These are phyloP conservation scores for Entomyzon cyanotis DNA, from an alignment of 2,113 vertebrate genomes.

Conservation along the genomic window DNA sequence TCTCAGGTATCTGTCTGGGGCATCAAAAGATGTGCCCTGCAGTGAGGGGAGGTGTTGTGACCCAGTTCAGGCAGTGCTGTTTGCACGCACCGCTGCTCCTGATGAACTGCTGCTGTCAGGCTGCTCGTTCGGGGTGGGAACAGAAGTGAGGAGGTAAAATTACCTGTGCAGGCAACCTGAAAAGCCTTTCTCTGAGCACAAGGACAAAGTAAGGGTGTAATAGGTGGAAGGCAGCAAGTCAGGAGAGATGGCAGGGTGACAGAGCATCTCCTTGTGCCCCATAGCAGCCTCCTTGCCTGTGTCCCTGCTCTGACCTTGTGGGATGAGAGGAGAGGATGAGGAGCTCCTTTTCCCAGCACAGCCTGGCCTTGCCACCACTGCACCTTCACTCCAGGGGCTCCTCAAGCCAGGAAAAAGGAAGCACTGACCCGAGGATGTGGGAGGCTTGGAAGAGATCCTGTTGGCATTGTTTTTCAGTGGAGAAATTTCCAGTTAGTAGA, in stretches of 20 bases:
- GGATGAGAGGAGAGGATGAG: background rate
- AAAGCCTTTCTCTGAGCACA: background rate
- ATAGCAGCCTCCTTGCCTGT: background rate
- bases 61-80: background rate
- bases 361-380: background rate
- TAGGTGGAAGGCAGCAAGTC: background rate
- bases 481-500: background rate
- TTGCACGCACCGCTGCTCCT: background rate
- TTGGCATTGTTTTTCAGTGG: background rate
- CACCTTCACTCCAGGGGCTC: accelerated
- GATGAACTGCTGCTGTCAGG: background rate
- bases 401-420: background rate
- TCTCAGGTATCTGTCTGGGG: slow-evolving; percentile 37
- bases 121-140: background rate
- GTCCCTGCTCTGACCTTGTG: background rate
- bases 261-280: background rate
- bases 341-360: background rate
- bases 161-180: background rate
- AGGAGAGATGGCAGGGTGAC: background rate
- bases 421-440: accelerated
- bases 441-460: background rate
- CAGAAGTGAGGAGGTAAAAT: slow-evolving; percentile 4
- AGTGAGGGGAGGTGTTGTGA: background rate
- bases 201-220: background rate
- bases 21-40: slow-evolving; percentile 15